Base-by-base conservation (phyloP, 2,113 vertebrate genomes). In the Phalacrocorax brasilianus region DNA sequence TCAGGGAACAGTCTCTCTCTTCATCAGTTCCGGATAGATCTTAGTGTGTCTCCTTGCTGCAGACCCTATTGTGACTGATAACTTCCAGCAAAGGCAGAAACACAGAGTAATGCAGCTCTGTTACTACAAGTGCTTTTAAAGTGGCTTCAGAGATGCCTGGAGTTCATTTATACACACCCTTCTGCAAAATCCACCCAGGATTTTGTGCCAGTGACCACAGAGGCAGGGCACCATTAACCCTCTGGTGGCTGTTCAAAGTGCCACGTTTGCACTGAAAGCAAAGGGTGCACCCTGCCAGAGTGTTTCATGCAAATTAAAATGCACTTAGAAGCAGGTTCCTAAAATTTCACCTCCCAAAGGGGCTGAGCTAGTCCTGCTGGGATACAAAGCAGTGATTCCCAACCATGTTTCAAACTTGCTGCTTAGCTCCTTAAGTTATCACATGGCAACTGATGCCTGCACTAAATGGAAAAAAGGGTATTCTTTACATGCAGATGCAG, bases 381-480 rank as follows among this genome's bases (percentile, higher is more conserved):
- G 30, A 18, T 74, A 80, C 19, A 38, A 91, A 94, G 24, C n/a
- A 68, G 55, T 17, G 40, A 62, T 85, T 96, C 82, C 85, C 90
- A 84, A 50, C 53, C 40, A 11, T n/a, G 38, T 91, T 96, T 94
- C 87, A 91, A 56, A 84, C 58, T 78, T 73, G 58, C 78, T 85
- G 61, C 88, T 88, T 75, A 84, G 82, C 74, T 95, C 72, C 94
- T 91, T 87, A 79, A 94, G 44, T 55, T 70, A 49, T 85, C 70
- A n/a, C 62, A 52, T 20, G 42, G 82, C 55, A 93, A 63, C 42
- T 82, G 84, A 72, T 79, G 76, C 89, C 71, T 87, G 79, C 67
- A 66, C 90, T 68, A 61, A 90, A 89, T 58, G 88, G 90, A 91
- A 81, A 81, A 10, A 92, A 75, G 85, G 23, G 8, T 83, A 66